Evolutionary conservation across 2,797 vertebrate genomes (phyloP), one percentile per base, ranked within the genome.

Genomic region (Pantherophis alleghaniensis): DNA sequence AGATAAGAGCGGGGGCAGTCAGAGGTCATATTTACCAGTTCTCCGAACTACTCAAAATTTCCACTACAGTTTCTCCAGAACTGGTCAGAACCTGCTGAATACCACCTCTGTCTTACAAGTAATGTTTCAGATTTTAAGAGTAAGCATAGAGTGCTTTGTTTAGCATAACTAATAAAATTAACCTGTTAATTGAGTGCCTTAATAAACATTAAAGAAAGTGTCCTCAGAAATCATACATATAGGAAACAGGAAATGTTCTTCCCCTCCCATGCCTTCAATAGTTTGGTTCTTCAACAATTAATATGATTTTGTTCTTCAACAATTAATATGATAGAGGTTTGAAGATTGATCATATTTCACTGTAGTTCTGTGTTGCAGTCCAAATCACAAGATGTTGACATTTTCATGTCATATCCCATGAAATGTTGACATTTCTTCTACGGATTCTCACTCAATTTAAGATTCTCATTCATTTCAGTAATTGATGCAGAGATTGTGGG

Each of bases 101-200:
- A 22, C 57, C 20, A 59, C 57, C 6, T 59, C 57, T 20, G 5
- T 51, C 7, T 51, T 51, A 51, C 6, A 51, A 51, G 57, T n/a
- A n/a, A n/a, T 37, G 63, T 26, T 24, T 88, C 59, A 93, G 42
- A 83, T 20, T 90, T 90, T 63, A 92, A 87, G n/a, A 66, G 86
- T 66, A 86, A 61, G 37, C 7, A 83, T 10, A 53, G 86, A 88
- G 42, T 37, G 24, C 55, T 91, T 61, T 13, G 2, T 59, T 91
- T 86, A 79, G 18, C 13, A 57, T 60, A 60, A 47, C 53, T 88
- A 93, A 79, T 88, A 91, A 20, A 42, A 69, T 90, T 26, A 26
- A 66, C 11, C 42, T 66, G 14, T 88, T 88, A 91, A 88, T 28
- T 32, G 28, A 20, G n/a, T 88, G 63, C 60, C 51, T 16, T 88